A percentile compares a stretch with the other conserved stretches of the same genome.
Evolutionary conservation across 2,888 invertebrate genomes (phyloP).

Genomic region (Ichneumoninae sp.): DNA sequence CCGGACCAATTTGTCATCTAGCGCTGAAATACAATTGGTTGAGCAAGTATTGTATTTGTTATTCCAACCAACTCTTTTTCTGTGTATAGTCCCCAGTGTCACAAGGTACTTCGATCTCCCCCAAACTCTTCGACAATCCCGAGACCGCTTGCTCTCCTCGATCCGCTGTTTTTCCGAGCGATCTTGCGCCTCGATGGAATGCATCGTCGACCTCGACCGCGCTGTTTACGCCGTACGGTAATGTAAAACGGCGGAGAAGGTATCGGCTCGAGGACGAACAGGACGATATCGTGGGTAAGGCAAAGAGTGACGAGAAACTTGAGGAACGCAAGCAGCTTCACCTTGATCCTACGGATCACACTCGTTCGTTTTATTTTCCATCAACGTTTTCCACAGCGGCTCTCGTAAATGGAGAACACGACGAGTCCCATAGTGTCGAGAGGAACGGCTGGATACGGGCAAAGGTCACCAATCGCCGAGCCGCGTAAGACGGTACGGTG

Average conservation of each 20-base stretch:
- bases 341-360: constrained; percentile 35
- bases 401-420: constrained; percentile 46
- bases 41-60: not conserved
- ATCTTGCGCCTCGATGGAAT: constrained; percentile 3
- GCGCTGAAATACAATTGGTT: not conserved
- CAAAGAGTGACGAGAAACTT: constrained; percentile 21
- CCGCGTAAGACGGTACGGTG: constrained; percentile 49
- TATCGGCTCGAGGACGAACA: not conserved
- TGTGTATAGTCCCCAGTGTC: too few species aligned
- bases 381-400: not conserved
- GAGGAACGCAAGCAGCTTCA: constrained; percentile 45
- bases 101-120: too few species aligned
- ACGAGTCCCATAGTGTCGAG: constrained; percentile 68
- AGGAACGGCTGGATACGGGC: constrained; percentile 69
- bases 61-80: not conserved
- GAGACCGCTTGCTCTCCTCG: not conserved
- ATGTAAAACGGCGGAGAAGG: not conserved
- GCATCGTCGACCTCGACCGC: constrained; percentile 28
- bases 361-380: constrained; percentile 15
- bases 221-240: constrained; percentile 6
- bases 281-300: not conserved
- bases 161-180: not conserved
- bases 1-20: not conserved
- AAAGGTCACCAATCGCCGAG: constrained; percentile 78
- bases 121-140: not conserved